Evolutionary conservation across 2,888 invertebrate species (phyloP).

Genomic region (Germaria angustata): DNA sequence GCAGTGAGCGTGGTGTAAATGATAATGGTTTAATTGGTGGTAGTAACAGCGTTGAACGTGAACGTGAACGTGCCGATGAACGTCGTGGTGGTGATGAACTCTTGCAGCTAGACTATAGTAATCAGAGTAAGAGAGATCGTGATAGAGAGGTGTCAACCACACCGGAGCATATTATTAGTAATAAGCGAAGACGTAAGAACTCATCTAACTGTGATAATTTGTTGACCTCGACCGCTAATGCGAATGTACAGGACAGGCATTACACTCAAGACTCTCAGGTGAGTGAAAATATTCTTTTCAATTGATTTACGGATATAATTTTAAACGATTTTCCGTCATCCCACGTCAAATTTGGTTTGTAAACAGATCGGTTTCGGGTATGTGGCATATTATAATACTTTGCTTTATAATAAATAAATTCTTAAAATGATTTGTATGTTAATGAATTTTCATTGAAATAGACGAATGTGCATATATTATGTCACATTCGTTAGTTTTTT

Average conservation of each 20-base stretch:
- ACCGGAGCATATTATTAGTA: slow-evolving; percentile 81
- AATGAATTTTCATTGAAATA: no score
- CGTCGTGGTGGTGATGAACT: slow-evolving; percentile 80
- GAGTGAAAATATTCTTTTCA: slow-evolving; percentile 66
- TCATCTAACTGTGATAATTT: slow-evolving; percentile 85
- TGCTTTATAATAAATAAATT: no score
- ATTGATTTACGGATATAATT: no score
- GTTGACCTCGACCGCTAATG: slow-evolving; percentile 82
- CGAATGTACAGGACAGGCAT: slow-evolving; percentile 83
- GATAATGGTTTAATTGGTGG: slow-evolving; percentile 62
- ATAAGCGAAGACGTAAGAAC: slow-evolving; percentile 82
- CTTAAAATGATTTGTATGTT: no score
- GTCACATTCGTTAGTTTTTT: no score
- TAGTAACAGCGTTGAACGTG: slow-evolving; percentile 72
- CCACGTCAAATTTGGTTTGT: no score
- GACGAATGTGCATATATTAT: no score
- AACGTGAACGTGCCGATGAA: slow-evolving; percentile 77
- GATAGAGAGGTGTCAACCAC: slow-evolving; percentile 82
- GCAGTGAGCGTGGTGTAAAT: slow-evolving; percentile 66
- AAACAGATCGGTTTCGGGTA: no score
- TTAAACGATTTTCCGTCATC: no score
- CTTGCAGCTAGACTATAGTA: slow-evolving; percentile 80
- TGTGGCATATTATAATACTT: no score
- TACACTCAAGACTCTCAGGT: slow-evolving; percentile 85
- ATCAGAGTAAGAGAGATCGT: slow-evolving; percentile 80